These are phyloP conservation scores for Oppia nitens DNA, from an alignment of 1,140 invertebrate species.

Conservation along the genomic window DNA sequence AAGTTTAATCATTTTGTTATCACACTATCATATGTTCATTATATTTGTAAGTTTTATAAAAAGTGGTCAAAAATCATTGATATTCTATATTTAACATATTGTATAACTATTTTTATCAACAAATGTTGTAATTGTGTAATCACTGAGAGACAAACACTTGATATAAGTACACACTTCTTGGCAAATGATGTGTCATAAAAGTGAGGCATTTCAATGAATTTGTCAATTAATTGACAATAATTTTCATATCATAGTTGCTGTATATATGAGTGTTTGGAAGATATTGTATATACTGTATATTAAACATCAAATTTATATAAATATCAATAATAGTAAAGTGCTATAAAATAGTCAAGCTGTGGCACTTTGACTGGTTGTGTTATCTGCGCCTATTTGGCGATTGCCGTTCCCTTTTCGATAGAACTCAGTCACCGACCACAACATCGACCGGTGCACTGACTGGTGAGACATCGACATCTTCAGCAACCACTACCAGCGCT, in stretches of 20 bases:
- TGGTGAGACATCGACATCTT: neutral
- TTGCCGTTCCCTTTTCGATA: slow-evolving; percentile 9
- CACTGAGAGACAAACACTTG: neutral
- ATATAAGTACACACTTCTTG: neutral
- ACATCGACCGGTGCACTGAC: neutral
- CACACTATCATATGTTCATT: too few species aligned
- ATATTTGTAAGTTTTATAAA: too few species aligned
- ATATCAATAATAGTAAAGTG: too few species aligned
- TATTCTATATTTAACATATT: too few species aligned
- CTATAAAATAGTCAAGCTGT: slow-evolving; percentile 15
- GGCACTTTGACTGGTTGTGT: slow-evolving; percentile 15
- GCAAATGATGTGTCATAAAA: neutral
- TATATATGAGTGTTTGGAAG: too few species aligned
- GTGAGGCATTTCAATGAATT: neutral
- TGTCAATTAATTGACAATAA: neutral
- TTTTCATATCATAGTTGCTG: too few species aligned
- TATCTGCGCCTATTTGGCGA: slow-evolving; percentile 15
- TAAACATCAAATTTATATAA: too few species aligned
- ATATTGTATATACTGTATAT: too few species aligned
- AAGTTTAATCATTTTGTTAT: neutral
- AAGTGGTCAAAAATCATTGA: too few species aligned
- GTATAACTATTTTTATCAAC: too few species aligned
- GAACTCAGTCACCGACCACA: neutral
- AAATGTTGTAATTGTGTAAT: too few species aligned
- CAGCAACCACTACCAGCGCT: neutral